Conservation (phyloP, 2,888 invertebrate genomes). For the Dyspetes luteomarginatus region DNA sequence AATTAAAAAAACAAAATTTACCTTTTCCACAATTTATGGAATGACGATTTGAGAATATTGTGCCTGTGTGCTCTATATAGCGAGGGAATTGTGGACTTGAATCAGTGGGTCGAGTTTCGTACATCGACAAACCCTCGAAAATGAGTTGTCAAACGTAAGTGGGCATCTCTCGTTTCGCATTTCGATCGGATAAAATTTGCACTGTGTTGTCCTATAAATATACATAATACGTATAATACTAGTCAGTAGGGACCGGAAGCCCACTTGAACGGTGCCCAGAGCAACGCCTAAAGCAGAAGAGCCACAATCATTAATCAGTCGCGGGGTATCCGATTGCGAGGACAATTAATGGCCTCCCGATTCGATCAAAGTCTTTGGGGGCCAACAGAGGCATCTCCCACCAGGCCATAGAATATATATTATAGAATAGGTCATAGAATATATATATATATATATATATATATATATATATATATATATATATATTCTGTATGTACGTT, state of each 20-base stretch:
- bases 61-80: not conserved
- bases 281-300: slow-evolving; percentile 45
- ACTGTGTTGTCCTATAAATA: slow-evolving; percentile 17
- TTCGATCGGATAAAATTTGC: slow-evolving; percentile 59
- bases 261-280: slow-evolving; percentile 41
- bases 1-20: not conserved
- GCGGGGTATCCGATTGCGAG: slow-evolving; percentile 55
- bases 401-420: no score
- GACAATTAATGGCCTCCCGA: slow-evolving; percentile 65
- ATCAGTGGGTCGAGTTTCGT: slow-evolving; percentile 2
- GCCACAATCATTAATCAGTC: slow-evolving; percentile 65
- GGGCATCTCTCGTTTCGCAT: slow-evolving; percentile 41
- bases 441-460: no score
- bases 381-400: slow-evolving; percentile 4
- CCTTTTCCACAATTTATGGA: not conserved
- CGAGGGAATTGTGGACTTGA: not conserved
- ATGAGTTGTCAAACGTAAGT: slow-evolving; percentile 36
- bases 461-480: no score
- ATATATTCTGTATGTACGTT: no score
- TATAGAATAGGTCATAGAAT: no score
- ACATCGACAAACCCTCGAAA: slow-evolving; percentile 16
- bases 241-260: slow-evolving; percentile 55
- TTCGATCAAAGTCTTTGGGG: slow-evolving; percentile 61
- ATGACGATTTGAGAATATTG: not conserved
- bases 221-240: slow-evolving; percentile 13